Evolutionary conservation across 2,113 vertebrate genomes (phyloP).

Genomic region (Gymnorhina tibicen): DNA sequence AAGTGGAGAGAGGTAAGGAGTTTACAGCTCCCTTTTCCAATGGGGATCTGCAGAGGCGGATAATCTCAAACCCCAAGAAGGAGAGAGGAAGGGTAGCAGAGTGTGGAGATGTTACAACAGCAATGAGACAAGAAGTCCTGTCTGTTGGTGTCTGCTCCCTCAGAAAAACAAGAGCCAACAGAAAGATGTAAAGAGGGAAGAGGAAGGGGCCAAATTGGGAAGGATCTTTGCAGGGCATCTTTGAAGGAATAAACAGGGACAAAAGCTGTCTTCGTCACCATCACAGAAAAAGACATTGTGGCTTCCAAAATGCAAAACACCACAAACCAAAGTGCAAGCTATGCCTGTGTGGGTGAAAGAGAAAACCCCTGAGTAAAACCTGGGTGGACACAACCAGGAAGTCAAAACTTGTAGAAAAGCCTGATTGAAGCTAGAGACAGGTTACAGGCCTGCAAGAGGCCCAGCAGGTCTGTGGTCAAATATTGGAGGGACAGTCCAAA

Average conservation of each 20-base stretch:
- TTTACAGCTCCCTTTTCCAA: background rate
- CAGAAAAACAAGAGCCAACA: background rate
- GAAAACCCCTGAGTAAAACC: background rate
- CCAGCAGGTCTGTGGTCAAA: background rate
- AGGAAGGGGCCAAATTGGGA: background rate
- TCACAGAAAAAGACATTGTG: background rate
- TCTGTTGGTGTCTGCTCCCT: background rate
- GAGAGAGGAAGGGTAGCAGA: background rate
- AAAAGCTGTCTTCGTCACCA: background rate
- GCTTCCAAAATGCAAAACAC: background rate
- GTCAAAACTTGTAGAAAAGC: background rate
- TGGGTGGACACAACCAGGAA: background rate
- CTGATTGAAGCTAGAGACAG: background rate
- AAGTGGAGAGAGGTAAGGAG: background rate
- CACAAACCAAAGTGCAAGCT: background rate
- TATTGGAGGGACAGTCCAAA: background rate
- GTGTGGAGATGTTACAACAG: background rate
- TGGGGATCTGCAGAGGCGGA: background rate
- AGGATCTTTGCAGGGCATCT: background rate
- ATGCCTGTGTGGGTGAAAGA: background rate
- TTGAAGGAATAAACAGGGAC: background rate
- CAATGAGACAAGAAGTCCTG: background rate
- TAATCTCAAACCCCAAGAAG: background rate
- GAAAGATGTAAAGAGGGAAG: background rate
- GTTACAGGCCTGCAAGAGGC: background rate